phyloP scores from a whole-genome alignment of 2,888 invertebrate genomes.

The Drosophila histrio region DNA sequence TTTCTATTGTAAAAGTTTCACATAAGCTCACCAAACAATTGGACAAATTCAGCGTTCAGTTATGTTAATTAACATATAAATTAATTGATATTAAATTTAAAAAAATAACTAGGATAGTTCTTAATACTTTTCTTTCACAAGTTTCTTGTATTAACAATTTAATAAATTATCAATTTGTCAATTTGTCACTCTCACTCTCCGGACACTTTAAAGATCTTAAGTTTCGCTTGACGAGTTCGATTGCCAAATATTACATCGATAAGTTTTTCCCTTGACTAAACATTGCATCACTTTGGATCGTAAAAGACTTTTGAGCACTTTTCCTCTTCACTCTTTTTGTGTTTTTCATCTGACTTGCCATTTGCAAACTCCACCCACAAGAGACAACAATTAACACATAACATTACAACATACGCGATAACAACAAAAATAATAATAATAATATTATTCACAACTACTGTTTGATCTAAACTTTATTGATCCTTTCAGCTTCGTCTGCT shows the following conservation, averaged over 20 bases:
- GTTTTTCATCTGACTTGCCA: slow-evolving; percentile 9
- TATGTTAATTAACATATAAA: background rate
- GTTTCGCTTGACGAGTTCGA: slow-evolving; percentile 10
- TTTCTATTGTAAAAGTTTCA: no score
- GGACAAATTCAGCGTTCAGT: no score
- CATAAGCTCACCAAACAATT: no score
- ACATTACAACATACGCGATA: background rate
- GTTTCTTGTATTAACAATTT: no score
- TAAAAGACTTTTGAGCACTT: slow-evolving; percentile 1
- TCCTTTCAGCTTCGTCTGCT: slow-evolving; percentile 62
- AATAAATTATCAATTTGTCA: background rate
- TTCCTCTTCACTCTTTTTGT: background rate
- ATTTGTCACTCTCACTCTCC: background rate
- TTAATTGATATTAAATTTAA: background rate
- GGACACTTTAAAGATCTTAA: background rate
- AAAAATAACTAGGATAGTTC: no score
- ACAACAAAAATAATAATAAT: background rate
- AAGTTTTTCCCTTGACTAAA: slow-evolving; percentile 24
- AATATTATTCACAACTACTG: background rate
- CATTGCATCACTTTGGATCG: slow-evolving; percentile 19
- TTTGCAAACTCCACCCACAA: slow-evolving; percentile 22
- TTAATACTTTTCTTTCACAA: no score
- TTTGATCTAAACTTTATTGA: slow-evolving; percentile 27
- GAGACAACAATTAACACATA: slow-evolving; percentile 5
- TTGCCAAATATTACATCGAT: slow-evolving; percentile 12